Evolutionary conservation across 2,113 vertebrate genomes (phyloP), one percentile per base, ranked within the genome.

Genomic region (Xiphophorus hellerii): DNA sequence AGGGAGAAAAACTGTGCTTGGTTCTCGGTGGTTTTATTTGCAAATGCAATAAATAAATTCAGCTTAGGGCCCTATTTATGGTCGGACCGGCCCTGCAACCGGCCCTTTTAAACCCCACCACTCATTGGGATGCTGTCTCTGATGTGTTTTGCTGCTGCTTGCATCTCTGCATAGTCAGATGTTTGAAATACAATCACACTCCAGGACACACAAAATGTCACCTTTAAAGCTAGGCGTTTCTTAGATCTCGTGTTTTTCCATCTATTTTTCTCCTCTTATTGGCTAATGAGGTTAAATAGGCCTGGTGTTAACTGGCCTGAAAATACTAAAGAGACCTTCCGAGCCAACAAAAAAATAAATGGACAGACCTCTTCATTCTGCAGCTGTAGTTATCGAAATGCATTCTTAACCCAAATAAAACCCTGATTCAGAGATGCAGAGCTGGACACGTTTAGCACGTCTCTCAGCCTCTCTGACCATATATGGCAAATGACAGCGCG

Each of bases 61-160:
- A 22, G 51, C 51, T 7, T 25, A 25, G 51, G 51, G 51, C 51
- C 51, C 51, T 54, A 9, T 20, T 54, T 22, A 25, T 22, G 20
- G 1, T 54, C 20, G 7, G 51, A 25, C 17, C 51, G 22, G 51
- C 51, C 51, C 51, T 67, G 66, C 76, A 80, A 76, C 70, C 78
- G 71, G 67, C 61, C 44, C 35, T 69, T 69, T 77, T 62, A 80
- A 72, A 88, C 64, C 79, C 37, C 30, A 64, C 42, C 15, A 44
- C 78, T 87, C 83, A 87, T 85, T 80, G 84, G 79, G 88, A 87
- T 89, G 86, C 86, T 84, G 85, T 84, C 82, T 83, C 86, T 82
- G 80, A 86, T 81, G 84, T 85, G 69, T 64, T 63, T 33, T 74
- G 83, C 86, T 84, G 88, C 88, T 91, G 86, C 82, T 80, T 44